Conservation (phyloP, 2,888 invertebrate species). For the Athalia circularis region DNA sequence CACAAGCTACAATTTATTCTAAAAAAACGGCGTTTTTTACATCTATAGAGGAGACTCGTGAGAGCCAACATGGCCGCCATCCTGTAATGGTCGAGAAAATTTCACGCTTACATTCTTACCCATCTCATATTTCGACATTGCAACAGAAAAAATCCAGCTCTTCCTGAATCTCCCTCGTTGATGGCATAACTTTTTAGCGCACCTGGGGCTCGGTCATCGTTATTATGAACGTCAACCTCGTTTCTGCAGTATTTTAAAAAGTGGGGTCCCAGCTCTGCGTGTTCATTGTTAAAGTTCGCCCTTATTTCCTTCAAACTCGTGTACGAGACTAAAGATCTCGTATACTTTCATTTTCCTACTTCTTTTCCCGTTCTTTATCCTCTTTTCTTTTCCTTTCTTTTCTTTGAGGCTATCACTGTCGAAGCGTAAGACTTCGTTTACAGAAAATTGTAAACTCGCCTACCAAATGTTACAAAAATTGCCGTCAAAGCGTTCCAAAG, state of each 20-base stretch:
- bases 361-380: no score
- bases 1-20: background rate
- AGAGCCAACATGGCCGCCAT: background rate
- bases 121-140: background rate
- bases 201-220: conserved; percentile 17
- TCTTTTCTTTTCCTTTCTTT: no score
- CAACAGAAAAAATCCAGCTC: background rate
- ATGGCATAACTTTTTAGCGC: conserved; percentile 26
- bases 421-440: no score
- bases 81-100: background rate
- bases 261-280: background rate
- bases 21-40: background rate
- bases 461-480: no score
- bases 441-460: no score
- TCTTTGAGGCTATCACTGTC: no score
- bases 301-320: background rate
- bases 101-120: background rate
- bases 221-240: conserved; percentile 1
- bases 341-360: conserved; percentile 2
- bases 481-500: no score
- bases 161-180: background rate
- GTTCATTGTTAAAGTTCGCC: conserved; percentile 21
- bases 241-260: conserved; percentile 9
- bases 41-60: background rate
- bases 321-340: background rate